Evolutionary conservation across 1,140 invertebrate genomes (phyloP), one percentile per base, ranked within the genome.

Genomic region (Amyelois transitella): DNA sequence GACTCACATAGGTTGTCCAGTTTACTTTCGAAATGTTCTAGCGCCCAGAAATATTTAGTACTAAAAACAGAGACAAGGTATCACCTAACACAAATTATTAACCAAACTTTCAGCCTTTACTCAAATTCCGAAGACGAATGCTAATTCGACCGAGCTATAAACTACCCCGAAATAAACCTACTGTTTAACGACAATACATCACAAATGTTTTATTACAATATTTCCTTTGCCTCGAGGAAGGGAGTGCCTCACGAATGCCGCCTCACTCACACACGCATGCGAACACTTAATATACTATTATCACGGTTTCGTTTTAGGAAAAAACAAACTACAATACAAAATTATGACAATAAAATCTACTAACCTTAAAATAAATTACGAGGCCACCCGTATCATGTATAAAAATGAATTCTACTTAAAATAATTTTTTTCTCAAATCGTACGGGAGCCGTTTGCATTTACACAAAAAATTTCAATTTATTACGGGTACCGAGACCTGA

Each of bases 351-450:
- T 74, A 81, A 83, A 74, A 77, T 80, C 76, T 81, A 77, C 72
- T 81, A 77, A 72, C 69, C 79, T 84, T 84, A 86, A 77, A 76
- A 80, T 81, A 84, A 78, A 77, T 73, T 77, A 83, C 72, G 72
- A 75, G 66, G 60, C 67, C 70, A 80, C 74, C 77, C 76, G 74
- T 77, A 74, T 70, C 53, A 54, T 66, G 70, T 65, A 56, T 61
- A 64, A 61, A 71, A 67, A 32, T 61, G 66, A 67, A 66, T 81
- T 76, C 73, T 70, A 71, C 77, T 82, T 82, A 81, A 61, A 67
- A 75, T 72, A 70, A 57, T 62, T 57, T 60, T 53, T 64, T 62
- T 72, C 58, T 47, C 44, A 47, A 47, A 47, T 47, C 19, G 4
- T 10, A 20, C 18, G 44, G 44, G 44, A 47, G 44, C 6, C 44